A percentile compares a stretch with the other conserved stretches of the same genome.
These are phyloP conservation scores for Acanthurus lineatus DNA, from an alignment of 2,797 vertebrate species.

Conservation along the genomic window DNA sequence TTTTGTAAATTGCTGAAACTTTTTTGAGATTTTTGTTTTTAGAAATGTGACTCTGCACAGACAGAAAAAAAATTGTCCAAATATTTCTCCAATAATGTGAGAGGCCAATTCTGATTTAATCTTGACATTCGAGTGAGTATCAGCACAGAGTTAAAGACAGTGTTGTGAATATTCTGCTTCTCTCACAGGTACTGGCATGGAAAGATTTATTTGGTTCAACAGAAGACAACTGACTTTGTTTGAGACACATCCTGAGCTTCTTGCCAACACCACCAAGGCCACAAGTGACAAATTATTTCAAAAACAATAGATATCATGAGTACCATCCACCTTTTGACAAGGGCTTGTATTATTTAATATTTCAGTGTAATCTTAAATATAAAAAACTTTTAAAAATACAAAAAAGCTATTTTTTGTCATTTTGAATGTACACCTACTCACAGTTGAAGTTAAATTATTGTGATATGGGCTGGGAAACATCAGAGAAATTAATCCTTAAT, in stretches of 20 bases:
- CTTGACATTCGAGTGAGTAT: no score
- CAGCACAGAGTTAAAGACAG: no score
- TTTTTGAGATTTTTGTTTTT: no score
- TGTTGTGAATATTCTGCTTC: not conserved
- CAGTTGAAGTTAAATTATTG: no score
- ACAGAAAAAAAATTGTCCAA: no score
- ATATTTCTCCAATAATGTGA: no score
- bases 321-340: not conserved
- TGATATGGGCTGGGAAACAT: not conserved
- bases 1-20: no score
- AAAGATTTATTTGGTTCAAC: not conserved
- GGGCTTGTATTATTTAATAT: not conserved
- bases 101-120: no score
- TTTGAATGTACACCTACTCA: not conserved
- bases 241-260: not conserved
- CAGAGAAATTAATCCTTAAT: not conserved
- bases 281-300: conserved; percentile 5
- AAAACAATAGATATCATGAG: not conserved
- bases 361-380: not conserved
- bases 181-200: not conserved
- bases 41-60: no score
- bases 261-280: conserved; percentile 21
- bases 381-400: no score
- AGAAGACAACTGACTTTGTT: not conserved
- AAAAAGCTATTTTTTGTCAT: not conserved